phyloP scores from a whole-genome alignment of 2,113 vertebrate species.

The Anhinga anhinga region DNA sequence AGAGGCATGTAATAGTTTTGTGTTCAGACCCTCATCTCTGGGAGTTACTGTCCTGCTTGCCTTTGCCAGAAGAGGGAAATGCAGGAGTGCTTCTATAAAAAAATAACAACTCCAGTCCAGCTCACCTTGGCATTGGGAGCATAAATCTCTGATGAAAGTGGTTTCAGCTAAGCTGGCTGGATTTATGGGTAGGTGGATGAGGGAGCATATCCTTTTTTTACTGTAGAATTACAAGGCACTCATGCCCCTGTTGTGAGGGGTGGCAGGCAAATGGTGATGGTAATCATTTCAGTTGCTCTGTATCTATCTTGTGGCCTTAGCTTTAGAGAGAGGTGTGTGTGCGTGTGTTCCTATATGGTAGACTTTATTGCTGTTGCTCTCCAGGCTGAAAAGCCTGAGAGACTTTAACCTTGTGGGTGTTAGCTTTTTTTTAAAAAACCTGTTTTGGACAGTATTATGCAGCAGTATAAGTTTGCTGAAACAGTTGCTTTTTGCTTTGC shows the following conservation, averaged over 20 bases:
- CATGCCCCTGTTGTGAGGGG: background rate
- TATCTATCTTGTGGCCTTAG: background rate
- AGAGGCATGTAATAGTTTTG: background rate
- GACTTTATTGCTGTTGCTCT: background rate
- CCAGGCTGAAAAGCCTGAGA: background rate
- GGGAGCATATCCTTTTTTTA: background rate
- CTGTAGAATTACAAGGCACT: background rate
- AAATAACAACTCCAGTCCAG: background rate
- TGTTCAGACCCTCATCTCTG: background rate
- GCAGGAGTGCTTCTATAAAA: background rate
- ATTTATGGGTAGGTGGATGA: background rate
- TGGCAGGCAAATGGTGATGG: background rate
- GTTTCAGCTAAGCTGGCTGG: background rate
- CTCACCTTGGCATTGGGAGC: background rate
- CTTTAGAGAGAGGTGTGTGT: fast-evolving
- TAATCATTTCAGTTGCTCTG: background rate
- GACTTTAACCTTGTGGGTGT: background rate
- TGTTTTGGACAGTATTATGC: background rate
- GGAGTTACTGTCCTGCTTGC: background rate
- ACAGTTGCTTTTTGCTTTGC: background rate
- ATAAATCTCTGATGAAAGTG: background rate
- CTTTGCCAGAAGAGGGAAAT: background rate
- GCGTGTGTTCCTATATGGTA: background rate
- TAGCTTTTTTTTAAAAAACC: background rate
- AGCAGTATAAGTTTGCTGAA: background rate